phyloP scores from a whole-genome alignment of 2,113 vertebrate species.

The Procapra przewalskii region DNA sequence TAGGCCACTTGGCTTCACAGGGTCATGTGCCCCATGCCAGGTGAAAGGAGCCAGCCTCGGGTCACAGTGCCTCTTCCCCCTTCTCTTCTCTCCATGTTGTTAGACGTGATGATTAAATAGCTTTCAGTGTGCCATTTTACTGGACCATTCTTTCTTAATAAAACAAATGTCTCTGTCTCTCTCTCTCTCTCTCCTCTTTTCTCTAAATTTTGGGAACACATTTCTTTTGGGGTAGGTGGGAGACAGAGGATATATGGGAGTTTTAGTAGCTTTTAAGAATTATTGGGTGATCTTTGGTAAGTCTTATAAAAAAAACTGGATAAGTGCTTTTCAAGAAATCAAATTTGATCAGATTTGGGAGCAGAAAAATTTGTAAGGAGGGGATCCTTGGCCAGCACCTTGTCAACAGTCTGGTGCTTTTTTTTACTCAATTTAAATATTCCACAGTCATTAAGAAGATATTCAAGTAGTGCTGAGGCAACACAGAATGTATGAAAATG shows the following conservation, averaged over 20 bases:
- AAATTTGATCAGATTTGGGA: not conserved
- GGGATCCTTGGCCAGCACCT: not conserved
- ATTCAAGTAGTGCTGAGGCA: constrained; percentile 17
- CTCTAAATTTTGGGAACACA: not conserved
- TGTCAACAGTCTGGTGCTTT: constrained; percentile 22
- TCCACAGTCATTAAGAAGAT: constrained; percentile 27
- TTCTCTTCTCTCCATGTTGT: not conserved
- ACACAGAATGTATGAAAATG: not conserved
- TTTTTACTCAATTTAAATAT: constrained; percentile 33
- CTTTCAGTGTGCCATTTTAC: not conserved
- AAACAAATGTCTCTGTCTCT: not conserved
- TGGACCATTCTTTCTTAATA: not conserved
- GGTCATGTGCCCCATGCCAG: not conserved
- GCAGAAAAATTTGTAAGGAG: not conserved
- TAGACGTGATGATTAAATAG: not conserved
- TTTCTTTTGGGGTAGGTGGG: not conserved
- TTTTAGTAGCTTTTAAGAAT: not conserved
- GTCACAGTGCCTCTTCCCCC: too few species aligned
- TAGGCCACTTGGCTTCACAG: not conserved
- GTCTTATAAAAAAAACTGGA: not conserved
- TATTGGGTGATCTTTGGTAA: not conserved
- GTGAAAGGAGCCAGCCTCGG: fast-evolving
- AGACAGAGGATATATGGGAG: not conserved
- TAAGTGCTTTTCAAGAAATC: not conserved
- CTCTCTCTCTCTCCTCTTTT: not conserved